Conservation (phyloP, 53 echinoderm and acorn worm species). For the Holothuria leucospilota region DNA sequence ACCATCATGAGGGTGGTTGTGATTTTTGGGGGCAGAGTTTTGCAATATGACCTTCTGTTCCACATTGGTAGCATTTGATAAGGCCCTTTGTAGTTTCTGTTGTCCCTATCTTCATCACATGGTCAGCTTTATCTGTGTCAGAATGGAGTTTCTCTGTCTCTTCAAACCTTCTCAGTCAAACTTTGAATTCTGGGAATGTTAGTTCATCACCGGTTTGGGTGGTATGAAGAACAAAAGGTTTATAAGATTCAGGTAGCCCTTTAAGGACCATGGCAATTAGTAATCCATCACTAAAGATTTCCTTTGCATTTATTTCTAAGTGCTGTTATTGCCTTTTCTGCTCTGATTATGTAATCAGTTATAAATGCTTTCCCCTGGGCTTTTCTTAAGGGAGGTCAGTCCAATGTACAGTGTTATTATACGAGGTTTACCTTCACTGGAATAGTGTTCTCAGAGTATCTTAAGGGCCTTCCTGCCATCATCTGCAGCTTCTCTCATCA, state of each 20-base stretch:
- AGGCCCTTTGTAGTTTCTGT: background rate
- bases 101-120: background rate
- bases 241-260: constrained; percentile 35
- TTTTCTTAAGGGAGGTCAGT: constrained; percentile 17
- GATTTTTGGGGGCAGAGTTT: background rate
- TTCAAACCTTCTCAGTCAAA: no score
- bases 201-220: constrained; percentile 33
- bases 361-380: no score
- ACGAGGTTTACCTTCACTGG: constrained; percentile 18
- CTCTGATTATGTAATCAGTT: no score
- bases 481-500: constrained; percentile 44
- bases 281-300: no score
- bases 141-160: no score
- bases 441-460: constrained; percentile 29
- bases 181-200: constrained; percentile 54
- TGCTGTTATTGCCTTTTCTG: no score
- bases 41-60: no score
- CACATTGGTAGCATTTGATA: background rate
- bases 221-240: no score
- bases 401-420: constrained; percentile 12
- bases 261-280: no score
- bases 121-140: background rate
- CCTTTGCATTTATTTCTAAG: no score
- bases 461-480: constrained; percentile 45
- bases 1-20: no score